Percentiles rank a stretch among this genome's conserved stretches.
phyloP scores from a whole-genome alignment of 2,797 vertebrate species.

The Cygnus olor region DNA sequence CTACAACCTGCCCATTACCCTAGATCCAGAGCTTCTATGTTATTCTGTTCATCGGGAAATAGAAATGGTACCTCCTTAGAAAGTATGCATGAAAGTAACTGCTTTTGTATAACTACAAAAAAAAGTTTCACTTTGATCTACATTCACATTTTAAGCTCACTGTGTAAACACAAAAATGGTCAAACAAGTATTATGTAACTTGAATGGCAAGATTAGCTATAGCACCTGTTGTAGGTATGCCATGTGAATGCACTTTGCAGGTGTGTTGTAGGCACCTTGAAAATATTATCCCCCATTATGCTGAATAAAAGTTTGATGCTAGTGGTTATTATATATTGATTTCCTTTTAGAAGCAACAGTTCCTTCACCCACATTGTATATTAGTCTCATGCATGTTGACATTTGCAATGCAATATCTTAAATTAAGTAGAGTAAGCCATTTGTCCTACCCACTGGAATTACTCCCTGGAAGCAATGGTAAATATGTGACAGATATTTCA shows the following conservation, averaged over 20 bases:
- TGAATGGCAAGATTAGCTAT: background rate
- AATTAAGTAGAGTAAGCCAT: background rate
- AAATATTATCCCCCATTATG: background rate
- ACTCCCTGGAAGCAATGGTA: background rate
- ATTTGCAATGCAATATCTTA: background rate
- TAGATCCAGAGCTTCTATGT: background rate
- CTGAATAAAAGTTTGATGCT: background rate
- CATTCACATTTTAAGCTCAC: background rate
- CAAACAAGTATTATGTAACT: background rate
- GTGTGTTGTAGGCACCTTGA: background rate
- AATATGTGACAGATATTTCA: slow-evolving; percentile 5
- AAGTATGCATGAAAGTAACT: background rate
- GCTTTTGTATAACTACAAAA: background rate
- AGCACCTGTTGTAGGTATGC: background rate
- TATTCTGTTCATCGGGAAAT: background rate
- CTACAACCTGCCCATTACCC: background rate
- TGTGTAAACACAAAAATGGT: background rate
- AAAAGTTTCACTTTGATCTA: background rate
- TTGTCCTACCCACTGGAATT: background rate
- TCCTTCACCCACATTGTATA: background rate
- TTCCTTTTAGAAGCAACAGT: slow-evolving; percentile 2
- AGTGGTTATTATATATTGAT: slow-evolving; percentile 33
- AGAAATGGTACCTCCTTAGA: background rate
- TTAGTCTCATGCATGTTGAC: slow-evolving; percentile 14
- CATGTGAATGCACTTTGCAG: background rate